phyloP scores from a whole-genome alignment of 2,797 vertebrate species.

The Alfaro cultratus region DNA sequence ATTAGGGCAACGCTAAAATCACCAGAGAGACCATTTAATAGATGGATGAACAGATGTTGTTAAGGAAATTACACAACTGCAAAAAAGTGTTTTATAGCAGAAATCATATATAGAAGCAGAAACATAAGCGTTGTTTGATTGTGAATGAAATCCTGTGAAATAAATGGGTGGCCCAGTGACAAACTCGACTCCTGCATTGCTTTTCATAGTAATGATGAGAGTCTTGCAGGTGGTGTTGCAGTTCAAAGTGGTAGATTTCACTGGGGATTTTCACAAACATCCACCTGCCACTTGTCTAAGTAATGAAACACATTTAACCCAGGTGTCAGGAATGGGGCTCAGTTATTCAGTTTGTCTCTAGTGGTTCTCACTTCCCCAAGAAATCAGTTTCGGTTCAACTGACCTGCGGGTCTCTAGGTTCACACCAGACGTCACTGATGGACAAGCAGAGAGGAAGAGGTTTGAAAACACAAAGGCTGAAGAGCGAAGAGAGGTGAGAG shows the following conservation, averaged over 20 bases:
- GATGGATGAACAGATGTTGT: background rate
- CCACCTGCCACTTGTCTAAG: constrained; percentile 25
- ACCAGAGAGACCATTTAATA: background rate
- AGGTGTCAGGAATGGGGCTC: constrained; percentile 48
- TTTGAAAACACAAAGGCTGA: constrained; percentile 15
- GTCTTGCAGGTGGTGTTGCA: background rate
- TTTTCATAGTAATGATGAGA: background rate
- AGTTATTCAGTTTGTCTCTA: constrained; percentile 26
- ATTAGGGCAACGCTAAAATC: background rate
- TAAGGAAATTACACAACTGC: background rate
- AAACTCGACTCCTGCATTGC: no score
- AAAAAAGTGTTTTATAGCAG: background rate
- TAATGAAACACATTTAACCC: constrained; percentile 49
- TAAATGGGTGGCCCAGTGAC: background rate
- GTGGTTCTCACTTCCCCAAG: constrained; percentile 16
- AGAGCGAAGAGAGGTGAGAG: constrained; percentile 33
- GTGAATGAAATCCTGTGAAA: background rate
- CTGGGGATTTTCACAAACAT: constrained; percentile 33
- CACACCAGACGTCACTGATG: constrained; percentile 25
- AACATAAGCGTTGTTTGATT: background rate
- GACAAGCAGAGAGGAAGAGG: constrained; percentile 12
- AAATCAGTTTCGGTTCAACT: constrained; percentile 15
- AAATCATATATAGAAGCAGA: background rate
- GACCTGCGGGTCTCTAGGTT: constrained; percentile 18
- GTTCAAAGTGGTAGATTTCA: constrained; percentile 3